Base-by-base conservation (phyloP, 2,113 vertebrate genomes). In the Coreoperca whiteheadi region DNA sequence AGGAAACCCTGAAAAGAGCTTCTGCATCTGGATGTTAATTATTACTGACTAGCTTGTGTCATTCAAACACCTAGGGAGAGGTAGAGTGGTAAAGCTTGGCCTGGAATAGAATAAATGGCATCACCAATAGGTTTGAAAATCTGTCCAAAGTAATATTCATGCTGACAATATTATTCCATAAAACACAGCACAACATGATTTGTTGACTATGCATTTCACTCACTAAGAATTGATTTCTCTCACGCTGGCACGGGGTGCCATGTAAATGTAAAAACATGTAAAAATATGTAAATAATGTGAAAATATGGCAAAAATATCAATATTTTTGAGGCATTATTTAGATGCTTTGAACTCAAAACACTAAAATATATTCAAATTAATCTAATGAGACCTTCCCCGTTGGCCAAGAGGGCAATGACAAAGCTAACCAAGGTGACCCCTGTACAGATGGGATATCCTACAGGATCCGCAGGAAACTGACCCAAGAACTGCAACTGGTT, bases 241-340 rank as follows among this genome's bases (percentile, higher is more conserved):
- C 43, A 41, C 20, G 64, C 63, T 68, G 85, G 32, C 59, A 65
- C 6, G 2, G 28, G 51, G 34, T n/a, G 20, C 18, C 15, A 4
- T 74, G 68, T 66, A 46, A 77, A 83, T 81, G 77, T 80, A 79
- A 83, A 89, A 82, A 83, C 76, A 89, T 91, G 92, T 71, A 87
- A 91, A 91, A 87, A 86, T 91, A 92, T 92, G 91, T 76, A 81
- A 94, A 94, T 93, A 53, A 76, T 79, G 63, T 85, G 73, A 87
- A 83, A 79, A 87, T 74, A 72, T 79, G 81, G 53, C 37, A 50
- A 50, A 79, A 84, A 83, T 16, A 78, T 70, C 43, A 51, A 64
- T 56, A 30, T 71, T 84, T 80, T 77, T 46, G 23, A 75, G 28
- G 61, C 14, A 20, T 63, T 73, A 76, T 64, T 82, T 76, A 21